Evolutionary conservation across 92 coral and sea anemone genomes (phyloP).

Genomic region (Nematostella vectensis): DNA sequence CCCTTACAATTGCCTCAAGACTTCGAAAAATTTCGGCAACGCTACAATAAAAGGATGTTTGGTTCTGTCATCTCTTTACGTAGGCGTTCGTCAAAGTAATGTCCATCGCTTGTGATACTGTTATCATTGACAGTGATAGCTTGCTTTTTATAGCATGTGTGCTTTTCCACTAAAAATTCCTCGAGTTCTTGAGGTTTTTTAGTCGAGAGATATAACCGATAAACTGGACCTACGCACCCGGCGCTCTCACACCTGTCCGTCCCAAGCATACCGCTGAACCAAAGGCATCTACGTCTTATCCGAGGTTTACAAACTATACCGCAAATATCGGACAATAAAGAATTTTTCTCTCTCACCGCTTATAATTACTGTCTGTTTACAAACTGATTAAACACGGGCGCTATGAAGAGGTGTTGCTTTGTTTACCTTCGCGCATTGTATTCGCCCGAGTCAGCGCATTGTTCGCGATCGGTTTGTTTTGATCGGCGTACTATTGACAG

Average conservation of each 20-base stretch:
- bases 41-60: constrained; percentile 5
- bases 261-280: neutral
- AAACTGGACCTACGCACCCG: no score
- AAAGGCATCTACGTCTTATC: constrained; percentile 1
- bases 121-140: constrained; percentile 16
- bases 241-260: no score
- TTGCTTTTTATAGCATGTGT: constrained; percentile 19
- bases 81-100: constrained; percentile 30
- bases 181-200: constrained; percentile 30
- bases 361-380: constrained; percentile 54
- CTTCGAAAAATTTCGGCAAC: constrained; percentile 22
- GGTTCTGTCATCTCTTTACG: constrained; percentile 23
- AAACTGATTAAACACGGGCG: constrained; percentile 30
- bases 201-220: no score
- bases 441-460: constrained; percentile 12
- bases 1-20: constrained; percentile 18
- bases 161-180: constrained; percentile 25
- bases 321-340: constrained; percentile 23
- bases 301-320: constrained; percentile 7
- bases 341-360: constrained; percentile 16
- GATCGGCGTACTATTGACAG: constrained; percentile 14
- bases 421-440: constrained; percentile 16
- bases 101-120: constrained; percentile 13
- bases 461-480: constrained; percentile 17
- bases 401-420: constrained; percentile 6